These are phyloP conservation scores for Meloe dianella DNA, from an alignment of 2,888 invertebrate species.

Conservation along the genomic window DNA sequence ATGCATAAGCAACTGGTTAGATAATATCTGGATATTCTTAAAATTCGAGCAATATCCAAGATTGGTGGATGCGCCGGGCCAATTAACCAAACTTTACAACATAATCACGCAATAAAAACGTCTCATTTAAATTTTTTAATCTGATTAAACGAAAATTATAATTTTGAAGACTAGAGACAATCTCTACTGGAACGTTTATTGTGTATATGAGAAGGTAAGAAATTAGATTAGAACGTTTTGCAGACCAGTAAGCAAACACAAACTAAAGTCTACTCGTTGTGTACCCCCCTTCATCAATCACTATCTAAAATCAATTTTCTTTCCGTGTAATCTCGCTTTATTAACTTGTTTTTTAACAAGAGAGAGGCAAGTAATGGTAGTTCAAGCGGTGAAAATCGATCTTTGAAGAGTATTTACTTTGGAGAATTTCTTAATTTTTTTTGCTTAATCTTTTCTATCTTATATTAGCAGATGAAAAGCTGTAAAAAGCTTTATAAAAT, in stretches of 20 bases:
- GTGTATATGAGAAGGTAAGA: background rate
- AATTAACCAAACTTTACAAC: background rate
- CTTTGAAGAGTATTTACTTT: background rate
- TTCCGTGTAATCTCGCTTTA: constrained; percentile 1
- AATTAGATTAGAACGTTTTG: constrained; percentile 1
- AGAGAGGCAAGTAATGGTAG: background rate
- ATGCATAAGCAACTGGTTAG: background rate
- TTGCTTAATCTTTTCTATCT: background rate
- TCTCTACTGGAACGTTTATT: background rate
- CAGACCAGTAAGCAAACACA: background rate
- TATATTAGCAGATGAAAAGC: too few species aligned
- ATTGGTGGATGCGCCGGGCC: background rate
- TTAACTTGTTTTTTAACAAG: background rate
- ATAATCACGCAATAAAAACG: background rate
- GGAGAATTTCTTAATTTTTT: background rate
- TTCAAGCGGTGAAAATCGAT: background rate
- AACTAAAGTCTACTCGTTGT: background rate
- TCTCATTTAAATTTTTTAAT: background rate
- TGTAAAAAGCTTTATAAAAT: too few species aligned
- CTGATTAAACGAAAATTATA: background rate
- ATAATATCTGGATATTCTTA: background rate
- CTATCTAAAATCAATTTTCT: constrained; percentile 10
- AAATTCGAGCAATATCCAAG: background rate
- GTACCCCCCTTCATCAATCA: background rate
- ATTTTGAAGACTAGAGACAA: background rate